phyloP scores from a whole-genome alignment of 1,140 invertebrate genomes.

The Platorchestia sp. region DNA sequence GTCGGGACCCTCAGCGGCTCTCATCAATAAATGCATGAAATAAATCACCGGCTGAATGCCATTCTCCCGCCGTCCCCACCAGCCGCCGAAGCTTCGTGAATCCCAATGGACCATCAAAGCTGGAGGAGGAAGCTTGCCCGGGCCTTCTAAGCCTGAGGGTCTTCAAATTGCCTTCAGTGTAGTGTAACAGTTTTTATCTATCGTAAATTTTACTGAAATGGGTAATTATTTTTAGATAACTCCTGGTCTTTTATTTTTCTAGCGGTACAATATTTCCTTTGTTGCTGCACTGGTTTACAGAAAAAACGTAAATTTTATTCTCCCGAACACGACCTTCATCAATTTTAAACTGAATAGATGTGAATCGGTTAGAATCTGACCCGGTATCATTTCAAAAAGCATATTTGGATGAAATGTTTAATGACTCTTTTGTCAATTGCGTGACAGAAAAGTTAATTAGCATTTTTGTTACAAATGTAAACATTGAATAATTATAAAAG shows the following conservation, averaged over 20 bases:
- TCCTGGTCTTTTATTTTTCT: neutral
- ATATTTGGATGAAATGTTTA: too few species aligned
- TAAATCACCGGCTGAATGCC: constrained; percentile 50
- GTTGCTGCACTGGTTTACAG: too few species aligned
- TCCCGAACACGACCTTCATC: too few species aligned
- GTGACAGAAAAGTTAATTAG: too few species aligned
- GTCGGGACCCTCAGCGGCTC: constrained; percentile 3
- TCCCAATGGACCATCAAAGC: constrained; percentile 36
- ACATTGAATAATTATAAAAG: too few species aligned
- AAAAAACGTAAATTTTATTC: too few species aligned
- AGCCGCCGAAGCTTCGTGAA: neutral
- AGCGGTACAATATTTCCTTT: neutral
- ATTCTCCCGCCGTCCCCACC: neutral
- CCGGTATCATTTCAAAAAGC: too few species aligned
- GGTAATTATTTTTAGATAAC: neutral
- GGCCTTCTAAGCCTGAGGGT: neutral
- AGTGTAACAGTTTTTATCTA: neutral
- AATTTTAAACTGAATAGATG: too few species aligned
- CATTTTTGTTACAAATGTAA: too few species aligned
- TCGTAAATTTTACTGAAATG: neutral
- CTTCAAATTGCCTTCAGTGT: neutral
- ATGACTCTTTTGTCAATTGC: too few species aligned
- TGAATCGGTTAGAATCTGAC: too few species aligned
- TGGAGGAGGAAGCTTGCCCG: neutral
- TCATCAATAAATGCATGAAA: constrained; percentile 56